Evolutionary conservation across 2,888 invertebrate genomes (phyloP), one percentile per base, ranked within the genome.

Genomic region (Antitype chi): DNA sequence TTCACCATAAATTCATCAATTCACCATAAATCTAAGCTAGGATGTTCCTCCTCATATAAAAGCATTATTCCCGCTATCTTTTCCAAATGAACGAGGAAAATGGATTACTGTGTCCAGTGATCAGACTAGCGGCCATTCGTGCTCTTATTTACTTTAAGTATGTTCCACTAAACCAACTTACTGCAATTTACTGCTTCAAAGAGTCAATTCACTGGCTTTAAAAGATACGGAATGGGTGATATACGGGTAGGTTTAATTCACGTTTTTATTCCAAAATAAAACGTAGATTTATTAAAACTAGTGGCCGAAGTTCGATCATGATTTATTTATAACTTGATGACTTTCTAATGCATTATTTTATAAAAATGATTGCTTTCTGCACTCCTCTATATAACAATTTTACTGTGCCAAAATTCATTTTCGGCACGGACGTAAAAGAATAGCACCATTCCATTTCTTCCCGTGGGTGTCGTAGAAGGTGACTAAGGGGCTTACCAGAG

Each of bases 81-180:
- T 66, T 60, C 25, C 32, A 82, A 70, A 59, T 57, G 47, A 38
- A 25, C 20, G 32, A 28, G 20, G 66, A 15, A 82, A 77, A 52
- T 62, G 57, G 57, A 82, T 77, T 77, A 67, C 38, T 63, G 60
- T 70, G 49, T 80, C 55, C 49, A 67, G 60, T 76, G 25, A 63
- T 81, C 74, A 81, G 49, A 68, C 55, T 43, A 32, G 25, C 28
- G 55, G 53, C 38, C 76, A 74, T 70, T 76, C 77, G 60, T 25
- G 55, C 62, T 49, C 32, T 74, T 76, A 66, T 67, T 76, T 70
- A 76, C 43, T 76, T 60, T 82, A 70, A 70, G 76, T 55, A 67
- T 70, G 49, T 82, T 67, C 20, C 59, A 76, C 66, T 66, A 82
- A 76, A 70, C 32, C 63, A 80, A 82, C 70, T 76, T 82, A 76